phyloP scores from a whole-genome alignment of 2,888 invertebrate species.

The Linyphia triangularis region DNA sequence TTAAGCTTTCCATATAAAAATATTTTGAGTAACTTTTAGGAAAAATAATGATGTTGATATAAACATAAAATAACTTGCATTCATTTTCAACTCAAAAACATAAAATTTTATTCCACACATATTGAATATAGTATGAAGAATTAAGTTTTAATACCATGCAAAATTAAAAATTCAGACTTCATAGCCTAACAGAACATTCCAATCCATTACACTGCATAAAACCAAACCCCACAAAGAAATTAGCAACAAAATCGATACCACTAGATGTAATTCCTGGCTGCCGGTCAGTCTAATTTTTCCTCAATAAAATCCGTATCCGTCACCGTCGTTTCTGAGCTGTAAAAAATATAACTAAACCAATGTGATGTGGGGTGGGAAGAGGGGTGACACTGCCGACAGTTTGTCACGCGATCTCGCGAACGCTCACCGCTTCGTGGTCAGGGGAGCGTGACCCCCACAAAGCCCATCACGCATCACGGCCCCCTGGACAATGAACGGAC shows the following conservation, averaged over 20 bases:
- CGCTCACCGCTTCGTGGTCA: slow-evolving; percentile 67
- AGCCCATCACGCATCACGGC: slow-evolving; percentile 55
- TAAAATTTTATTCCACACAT: too few relatives aligned
- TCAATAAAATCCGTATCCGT: neutral
- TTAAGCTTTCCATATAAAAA: too few relatives aligned
- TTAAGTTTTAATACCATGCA: too few relatives aligned
- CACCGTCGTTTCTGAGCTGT: neutral
- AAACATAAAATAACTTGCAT: too few relatives aligned
- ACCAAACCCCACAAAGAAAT: neutral
- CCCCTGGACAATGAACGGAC: slow-evolving; percentile 63
- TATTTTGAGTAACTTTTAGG: too few relatives aligned
- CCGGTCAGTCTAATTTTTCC: neutral
- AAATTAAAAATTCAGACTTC: too few relatives aligned
- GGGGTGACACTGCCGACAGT: slow-evolving; percentile 59
- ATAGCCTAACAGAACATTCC: too few relatives aligned
- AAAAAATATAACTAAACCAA: slow-evolving; percentile 24
- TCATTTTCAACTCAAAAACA: too few relatives aligned
- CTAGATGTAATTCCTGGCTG: neutral
- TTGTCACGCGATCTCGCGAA: slow-evolving; percentile 67
- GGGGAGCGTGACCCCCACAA: slow-evolving; percentile 24
- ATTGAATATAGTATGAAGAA: too few relatives aligned
- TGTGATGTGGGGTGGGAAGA: slow-evolving; percentile 9
- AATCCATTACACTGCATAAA: too few relatives aligned
- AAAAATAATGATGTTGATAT: too few relatives aligned
- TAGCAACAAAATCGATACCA: neutral